Evolutionary conservation across 2,888 invertebrate genomes (phyloP).

Genomic region (Polylopha cassiicola): DNA sequence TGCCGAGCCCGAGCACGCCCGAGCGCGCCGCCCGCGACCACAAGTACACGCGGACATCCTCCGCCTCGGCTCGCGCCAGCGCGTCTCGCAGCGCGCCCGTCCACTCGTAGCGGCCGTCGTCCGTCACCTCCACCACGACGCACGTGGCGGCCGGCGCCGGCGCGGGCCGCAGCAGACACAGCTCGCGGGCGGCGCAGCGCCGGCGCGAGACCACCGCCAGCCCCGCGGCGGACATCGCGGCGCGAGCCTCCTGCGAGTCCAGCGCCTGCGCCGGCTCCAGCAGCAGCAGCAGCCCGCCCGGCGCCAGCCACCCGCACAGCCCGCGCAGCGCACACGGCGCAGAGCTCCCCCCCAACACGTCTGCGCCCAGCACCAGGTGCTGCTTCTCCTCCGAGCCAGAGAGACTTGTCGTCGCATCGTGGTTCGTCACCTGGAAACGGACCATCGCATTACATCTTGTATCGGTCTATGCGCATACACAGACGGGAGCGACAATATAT

Average conservation of each 20-base stretch:
- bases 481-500: too few relatives aligned
- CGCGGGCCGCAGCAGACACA: constrained; percentile 81
- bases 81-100: constrained; percentile 87
- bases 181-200: constrained; percentile 79
- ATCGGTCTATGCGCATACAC: too few relatives aligned
- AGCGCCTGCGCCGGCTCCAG: constrained; percentile 84
- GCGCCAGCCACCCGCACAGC: constrained; percentile 79
- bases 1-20: constrained; percentile 92
- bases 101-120: constrained; percentile 84
- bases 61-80: constrained; percentile 80
- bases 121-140: constrained; percentile 81
- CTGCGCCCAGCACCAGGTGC: constrained; percentile 80
- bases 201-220: constrained; percentile 67
- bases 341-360: constrained; percentile 79
- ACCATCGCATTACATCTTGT: not conserved
- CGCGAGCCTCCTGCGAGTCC: constrained; percentile 58
- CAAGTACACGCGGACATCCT: constrained; percentile 80
- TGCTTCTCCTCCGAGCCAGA: too few relatives aligned
- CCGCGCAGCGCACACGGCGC: constrained; percentile 74
- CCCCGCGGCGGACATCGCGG: constrained; percentile 49
- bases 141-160: constrained; percentile 46
- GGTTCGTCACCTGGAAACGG: constrained; percentile 46
- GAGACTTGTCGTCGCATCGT: constrained; percentile 80
- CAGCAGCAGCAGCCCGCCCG: constrained; percentile 83
- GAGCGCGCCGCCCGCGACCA: constrained; percentile 82